Evolutionary conservation across 2,797 vertebrate species (phyloP).

Genomic region (Betta splendens): DNA sequence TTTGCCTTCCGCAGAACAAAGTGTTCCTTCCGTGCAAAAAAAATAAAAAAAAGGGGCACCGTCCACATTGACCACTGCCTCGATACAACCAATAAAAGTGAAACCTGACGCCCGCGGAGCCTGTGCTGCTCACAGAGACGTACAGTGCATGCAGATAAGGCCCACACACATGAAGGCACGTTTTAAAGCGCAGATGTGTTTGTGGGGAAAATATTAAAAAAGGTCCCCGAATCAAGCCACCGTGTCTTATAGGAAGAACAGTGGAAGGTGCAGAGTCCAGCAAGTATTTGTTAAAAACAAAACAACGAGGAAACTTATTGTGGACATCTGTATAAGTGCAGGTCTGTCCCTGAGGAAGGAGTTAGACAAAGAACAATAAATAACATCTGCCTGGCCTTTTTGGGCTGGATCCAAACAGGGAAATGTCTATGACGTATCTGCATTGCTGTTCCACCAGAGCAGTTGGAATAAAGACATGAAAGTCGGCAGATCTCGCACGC

Average conservation of each 20-base stretch:
- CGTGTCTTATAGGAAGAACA: conserved; percentile 5
- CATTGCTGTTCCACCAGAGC: conserved; percentile 57
- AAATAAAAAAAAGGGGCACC: conserved; percentile 26
- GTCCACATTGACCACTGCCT: conserved; percentile 63
- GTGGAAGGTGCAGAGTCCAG: conserved; percentile 24
- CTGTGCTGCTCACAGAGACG: conserved; percentile 22
- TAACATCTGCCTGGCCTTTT: conserved; percentile 78
- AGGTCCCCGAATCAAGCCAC: conserved; percentile 8
- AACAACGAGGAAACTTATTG: conserved; percentile 65
- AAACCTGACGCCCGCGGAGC: conserved; percentile 57
- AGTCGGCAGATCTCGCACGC: conserved; percentile 47
- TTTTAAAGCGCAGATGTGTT: background rate
- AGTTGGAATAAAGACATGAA: conserved; percentile 63
- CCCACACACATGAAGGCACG: conserved; percentile 2
- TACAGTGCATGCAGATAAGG: conserved; percentile 6
- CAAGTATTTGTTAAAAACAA: conserved; percentile 42
- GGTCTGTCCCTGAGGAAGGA: conserved; percentile 64
- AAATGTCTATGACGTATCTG: conserved; percentile 73
- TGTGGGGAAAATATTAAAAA: conserved; percentile 1
- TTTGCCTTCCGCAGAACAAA: conserved; percentile 65
- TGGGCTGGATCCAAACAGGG: conserved; percentile 67
- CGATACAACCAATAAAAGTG: conserved; percentile 60
- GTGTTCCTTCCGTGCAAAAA: conserved; percentile 64
- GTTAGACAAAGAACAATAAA: conserved; percentile 80
- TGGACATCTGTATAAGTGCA: conserved; percentile 77